These are phyloP conservation scores for Podocnemis expansa DNA, from an alignment of 2,113 vertebrate species.

Conservation along the genomic window DNA sequence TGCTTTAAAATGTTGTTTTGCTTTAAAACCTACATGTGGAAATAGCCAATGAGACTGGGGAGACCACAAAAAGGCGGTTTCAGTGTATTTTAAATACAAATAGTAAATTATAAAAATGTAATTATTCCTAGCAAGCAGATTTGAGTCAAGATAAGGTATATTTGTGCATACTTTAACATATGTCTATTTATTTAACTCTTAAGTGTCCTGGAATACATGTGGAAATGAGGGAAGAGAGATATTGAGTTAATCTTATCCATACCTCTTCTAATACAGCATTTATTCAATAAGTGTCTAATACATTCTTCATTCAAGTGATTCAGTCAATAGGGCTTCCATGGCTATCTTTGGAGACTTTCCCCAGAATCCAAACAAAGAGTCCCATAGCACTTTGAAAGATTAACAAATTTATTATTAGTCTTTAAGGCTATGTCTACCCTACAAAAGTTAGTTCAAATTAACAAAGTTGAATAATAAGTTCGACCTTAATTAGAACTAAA, in stretches of 20 bases:
- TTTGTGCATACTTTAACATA: constrained; percentile 31
- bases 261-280: constrained; percentile 25
- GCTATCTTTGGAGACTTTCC: constrained; percentile 52
- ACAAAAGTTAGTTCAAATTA: no score
- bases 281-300: constrained; percentile 18
- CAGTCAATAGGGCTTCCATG: constrained; percentile 39
- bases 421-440: no score
- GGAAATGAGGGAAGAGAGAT: constrained; percentile 42
- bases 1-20: no score
- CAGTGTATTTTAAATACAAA: not conserved
- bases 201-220: constrained; percentile 27
- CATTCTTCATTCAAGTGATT: constrained; percentile 55
- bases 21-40: no score
- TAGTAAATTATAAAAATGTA: not conserved
- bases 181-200: constrained; percentile 28
- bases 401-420: no score
- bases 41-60: constrained; percentile 8
- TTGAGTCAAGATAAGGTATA: constrained; percentile 34
- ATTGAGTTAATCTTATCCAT: constrained; percentile 15
- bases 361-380: constrained; percentile 50
- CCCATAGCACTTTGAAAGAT: no score
- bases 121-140: constrained; percentile 30
- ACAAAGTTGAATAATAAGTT: no score
- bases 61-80: constrained; percentile 1
- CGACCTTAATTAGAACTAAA: no score